Percentiles rank a stretch among this genome's conserved stretches.
These are phyloP conservation scores for Saxidomus purpurata DNA, from an alignment of 1,140 invertebrate species.

Conservation along the genomic window DNA sequence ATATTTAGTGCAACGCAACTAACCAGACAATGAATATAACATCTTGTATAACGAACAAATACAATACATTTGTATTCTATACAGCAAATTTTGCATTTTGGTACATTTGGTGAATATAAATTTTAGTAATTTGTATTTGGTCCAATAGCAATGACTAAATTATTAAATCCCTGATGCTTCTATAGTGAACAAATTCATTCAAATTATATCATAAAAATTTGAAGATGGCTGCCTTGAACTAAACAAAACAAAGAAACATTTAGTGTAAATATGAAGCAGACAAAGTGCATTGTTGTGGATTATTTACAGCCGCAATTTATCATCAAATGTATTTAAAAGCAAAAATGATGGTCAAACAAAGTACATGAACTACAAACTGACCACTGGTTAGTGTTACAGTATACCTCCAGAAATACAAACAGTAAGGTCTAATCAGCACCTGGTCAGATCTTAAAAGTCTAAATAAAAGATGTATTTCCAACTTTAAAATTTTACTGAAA, in stretches of 20 bases:
- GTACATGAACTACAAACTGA: background rate
- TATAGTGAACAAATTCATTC: too few relatives aligned
- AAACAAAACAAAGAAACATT: conserved; percentile 2
- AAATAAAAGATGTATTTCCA: too few relatives aligned
- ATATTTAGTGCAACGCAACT: too few relatives aligned
- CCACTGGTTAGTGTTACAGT: background rate
- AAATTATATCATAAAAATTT: background rate
- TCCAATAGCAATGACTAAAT: too few relatives aligned
- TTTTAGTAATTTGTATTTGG: too few relatives aligned
- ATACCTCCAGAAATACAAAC: background rate
- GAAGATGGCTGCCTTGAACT: background rate
- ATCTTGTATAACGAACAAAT: too few relatives aligned
- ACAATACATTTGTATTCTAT: too few relatives aligned
- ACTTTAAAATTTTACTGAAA: too few relatives aligned
- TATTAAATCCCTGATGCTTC: too few relatives aligned
- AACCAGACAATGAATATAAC: too few relatives aligned
- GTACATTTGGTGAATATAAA: too few relatives aligned
- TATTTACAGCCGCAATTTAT: background rate
- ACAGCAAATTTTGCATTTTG: too few relatives aligned
- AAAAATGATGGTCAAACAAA: background rate
- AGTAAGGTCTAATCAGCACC: background rate
- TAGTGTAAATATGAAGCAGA: background rate
- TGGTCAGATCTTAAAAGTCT: background rate
- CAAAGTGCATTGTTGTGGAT: background rate
- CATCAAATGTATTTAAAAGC: background rate